Conservation (phyloP, 2,888 invertebrate genomes). For the Mycogona germanica region DNA sequence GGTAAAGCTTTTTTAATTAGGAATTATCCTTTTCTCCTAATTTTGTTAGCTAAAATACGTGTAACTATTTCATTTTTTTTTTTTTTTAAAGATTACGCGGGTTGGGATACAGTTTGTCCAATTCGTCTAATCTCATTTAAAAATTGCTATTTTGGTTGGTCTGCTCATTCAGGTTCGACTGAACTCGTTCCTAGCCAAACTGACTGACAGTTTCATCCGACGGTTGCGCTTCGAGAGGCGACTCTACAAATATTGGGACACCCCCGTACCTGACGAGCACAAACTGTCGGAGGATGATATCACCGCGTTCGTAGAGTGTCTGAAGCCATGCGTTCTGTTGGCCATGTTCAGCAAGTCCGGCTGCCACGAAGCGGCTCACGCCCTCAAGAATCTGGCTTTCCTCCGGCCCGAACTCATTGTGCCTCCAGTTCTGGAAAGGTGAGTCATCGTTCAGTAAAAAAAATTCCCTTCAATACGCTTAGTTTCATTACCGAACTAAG, state of each 20-base stretch:
- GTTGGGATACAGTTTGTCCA: neutral
- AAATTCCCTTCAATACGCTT: neutral
- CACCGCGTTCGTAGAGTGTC: constrained; percentile 57
- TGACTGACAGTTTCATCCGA: constrained; percentile 51
- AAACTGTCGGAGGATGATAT: constrained; percentile 67
- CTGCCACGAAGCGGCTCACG: constrained; percentile 46
- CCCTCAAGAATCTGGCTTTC: constrained; percentile 60
- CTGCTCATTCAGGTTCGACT: constrained; percentile 24
- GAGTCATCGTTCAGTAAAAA: neutral
- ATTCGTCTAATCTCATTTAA: too few relatives aligned
- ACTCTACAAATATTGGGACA: constrained; percentile 51
- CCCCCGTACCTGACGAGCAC: constrained; percentile 50
- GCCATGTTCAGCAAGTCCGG: constrained; percentile 65
- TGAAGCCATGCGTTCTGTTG: constrained; percentile 59
- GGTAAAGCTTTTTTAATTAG: too few relatives aligned
- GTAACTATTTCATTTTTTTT: neutral
- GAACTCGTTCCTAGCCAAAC: constrained; percentile 42
- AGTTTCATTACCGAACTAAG: too few relatives aligned
- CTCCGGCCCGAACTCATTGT: constrained; percentile 70
- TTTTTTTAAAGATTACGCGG: neutral
- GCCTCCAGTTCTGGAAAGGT: constrained; percentile 66
- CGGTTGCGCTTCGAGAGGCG: constrained; percentile 40
- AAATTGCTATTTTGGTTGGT: neutral
- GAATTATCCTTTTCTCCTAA: too few relatives aligned
- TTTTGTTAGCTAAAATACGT: too few relatives aligned